Evolutionary conservation across 2,113 vertebrate species (phyloP).

Genomic region (Neodon shergylaensis): DNA sequence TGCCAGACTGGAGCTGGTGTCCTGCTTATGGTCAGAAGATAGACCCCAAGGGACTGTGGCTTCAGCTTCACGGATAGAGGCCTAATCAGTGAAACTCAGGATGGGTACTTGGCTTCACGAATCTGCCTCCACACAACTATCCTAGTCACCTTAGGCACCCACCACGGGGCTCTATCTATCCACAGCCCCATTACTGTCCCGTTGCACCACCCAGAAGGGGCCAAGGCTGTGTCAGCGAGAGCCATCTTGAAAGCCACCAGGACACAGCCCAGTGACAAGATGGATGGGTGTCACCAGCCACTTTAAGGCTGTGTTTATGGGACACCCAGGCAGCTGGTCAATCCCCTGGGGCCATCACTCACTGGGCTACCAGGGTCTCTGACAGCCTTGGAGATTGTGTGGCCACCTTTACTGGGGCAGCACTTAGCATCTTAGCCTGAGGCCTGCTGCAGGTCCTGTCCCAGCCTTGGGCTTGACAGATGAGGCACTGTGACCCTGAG

Average conservation of each 20-base stretch:
- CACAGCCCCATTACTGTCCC: not conserved
- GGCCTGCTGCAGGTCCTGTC: not conserved
- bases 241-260: constrained; percentile 35
- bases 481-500: not conserved
- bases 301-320: constrained; percentile 70
- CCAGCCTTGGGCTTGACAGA: constrained; percentile 27
- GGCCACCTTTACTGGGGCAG: constrained; percentile 1
- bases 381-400: constrained; percentile 36
- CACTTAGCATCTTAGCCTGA: constrained; percentile 54
- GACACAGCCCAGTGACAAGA: constrained; percentile 16
- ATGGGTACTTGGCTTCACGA: not conserved
- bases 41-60: not conserved
- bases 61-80: not conserved
- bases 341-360: constrained; percentile 65
- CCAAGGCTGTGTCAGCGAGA: not conserved
- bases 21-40: not conserved
- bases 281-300: constrained; percentile 52
- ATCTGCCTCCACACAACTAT: no score
- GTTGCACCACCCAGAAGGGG: constrained; percentile 53
- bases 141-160: not conserved
- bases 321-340: constrained; percentile 72
- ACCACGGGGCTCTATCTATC: not conserved
- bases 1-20: not conserved
- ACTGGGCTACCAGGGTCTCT: constrained; percentile 66
- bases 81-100: not conserved